Evolutionary conservation across 1,140 invertebrate genomes (phyloP), one percentile per base, ranked within the genome.

Genomic region (Ladona fulva): DNA sequence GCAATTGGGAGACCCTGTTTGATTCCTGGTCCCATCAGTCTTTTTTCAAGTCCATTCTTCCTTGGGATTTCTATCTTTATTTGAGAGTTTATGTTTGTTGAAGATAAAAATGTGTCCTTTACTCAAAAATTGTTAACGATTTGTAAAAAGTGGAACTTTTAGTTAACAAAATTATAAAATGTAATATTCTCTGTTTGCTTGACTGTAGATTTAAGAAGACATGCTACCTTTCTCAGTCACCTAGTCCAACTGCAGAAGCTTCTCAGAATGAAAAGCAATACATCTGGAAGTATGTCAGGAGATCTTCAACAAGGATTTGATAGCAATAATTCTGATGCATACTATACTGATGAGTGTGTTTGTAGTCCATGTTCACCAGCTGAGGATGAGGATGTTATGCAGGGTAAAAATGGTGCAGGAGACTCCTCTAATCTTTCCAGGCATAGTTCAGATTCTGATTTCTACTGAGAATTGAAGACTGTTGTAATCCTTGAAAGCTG

Each of bases 261-360:
- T 76, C 42, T 75, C 25, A 52, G 42, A 78, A 37, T 24, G 29
- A 80, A 52, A 42, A 42, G 24, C 59, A 29, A 25, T 29, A 74
- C 74, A 19, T 16, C 59, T 76, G 73, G 22, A 11, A 22, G 22
- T 24, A 16, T 79, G 76, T 80, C 74, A 79, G 79, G 79, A 84
- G 83, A 80, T 52, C 75, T 76, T 11, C 81, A 80, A 11, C 80
- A 80, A 73, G 52, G 52, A 16, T 66, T 19, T 22, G 52, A 66
- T 19, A 66, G 52, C 12, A 19, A 22, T 66, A 66, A 66, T 66
- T 19, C 52, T 16, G n/a, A 66, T 22, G 12, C n/a, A 6, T 66
- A 66, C 52, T 19, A 22, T 12, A 22, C 16, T 66, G 52, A 66
- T 66, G 52, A 66, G n/a, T 66, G 52, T 66, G 14, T 66, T 16